phyloP scores from a whole-genome alignment of 2,888 invertebrate genomes.

The Caenorhabditis macrosperma region DNA sequence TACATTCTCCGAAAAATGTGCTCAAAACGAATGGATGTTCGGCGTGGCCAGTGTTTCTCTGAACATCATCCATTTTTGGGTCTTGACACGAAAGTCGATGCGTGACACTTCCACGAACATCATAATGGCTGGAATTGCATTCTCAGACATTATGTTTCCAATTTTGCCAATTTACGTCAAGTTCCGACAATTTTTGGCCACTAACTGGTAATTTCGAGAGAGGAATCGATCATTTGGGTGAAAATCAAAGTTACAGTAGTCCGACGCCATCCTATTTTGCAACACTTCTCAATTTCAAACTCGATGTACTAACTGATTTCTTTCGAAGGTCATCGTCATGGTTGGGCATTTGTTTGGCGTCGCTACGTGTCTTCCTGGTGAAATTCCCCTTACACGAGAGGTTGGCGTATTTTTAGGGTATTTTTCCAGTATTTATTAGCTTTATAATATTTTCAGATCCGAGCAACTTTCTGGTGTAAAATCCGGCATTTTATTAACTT shows the following conservation, averaged over 20 bases:
- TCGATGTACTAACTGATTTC: background rate
- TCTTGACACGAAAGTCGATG: background rate
- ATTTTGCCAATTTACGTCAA: background rate
- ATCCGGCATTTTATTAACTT: too few species aligned
- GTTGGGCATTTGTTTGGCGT: background rate
- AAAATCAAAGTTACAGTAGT: background rate
- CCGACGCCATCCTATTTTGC: background rate
- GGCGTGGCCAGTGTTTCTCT: background rate
- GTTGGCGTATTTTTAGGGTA: background rate
- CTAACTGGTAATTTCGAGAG: too few species aligned
- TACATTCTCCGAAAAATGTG: background rate
- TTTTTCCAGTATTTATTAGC: background rate
- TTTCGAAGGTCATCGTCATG: background rate
- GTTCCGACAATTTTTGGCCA: background rate
- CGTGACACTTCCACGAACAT: background rate
- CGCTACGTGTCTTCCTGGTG: background rate
- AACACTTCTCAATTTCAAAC: background rate
- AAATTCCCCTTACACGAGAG: background rate
- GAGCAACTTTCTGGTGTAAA: background rate
- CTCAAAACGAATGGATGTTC: background rate
- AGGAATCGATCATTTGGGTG: background rate
- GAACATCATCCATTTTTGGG: background rate
- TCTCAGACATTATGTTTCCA: background rate
- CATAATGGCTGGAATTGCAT: background rate
- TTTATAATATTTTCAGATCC: background rate